These are phyloP conservation scores for Lypha dubia DNA, from an alignment of 2,888 invertebrate species.

Conservation along the genomic window DNA sequence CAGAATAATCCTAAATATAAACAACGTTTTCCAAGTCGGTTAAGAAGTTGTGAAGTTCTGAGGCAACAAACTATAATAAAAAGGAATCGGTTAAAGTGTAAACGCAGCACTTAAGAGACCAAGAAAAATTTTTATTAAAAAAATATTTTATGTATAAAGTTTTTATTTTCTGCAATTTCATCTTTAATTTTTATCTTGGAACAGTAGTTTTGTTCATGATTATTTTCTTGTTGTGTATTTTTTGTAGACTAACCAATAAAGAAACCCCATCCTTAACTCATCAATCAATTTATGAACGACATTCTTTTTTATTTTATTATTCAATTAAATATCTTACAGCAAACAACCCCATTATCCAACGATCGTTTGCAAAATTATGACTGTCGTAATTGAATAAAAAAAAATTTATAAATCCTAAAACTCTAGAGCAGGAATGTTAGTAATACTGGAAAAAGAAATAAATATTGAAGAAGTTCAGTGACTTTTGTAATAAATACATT, in stretches of 20 bases:
- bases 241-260: neutral
- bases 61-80: too few species aligned
- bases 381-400: conserved; percentile 27
- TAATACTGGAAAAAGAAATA: conserved; percentile 7
- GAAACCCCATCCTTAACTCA: conserved; percentile 34
- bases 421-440: neutral
- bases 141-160: neutral
- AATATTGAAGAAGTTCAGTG: conserved; percentile 66
- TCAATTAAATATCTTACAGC: conserved; percentile 32
- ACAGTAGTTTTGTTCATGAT: neutral
- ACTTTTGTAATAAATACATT: conserved; percentile 26
- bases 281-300: conserved; percentile 48
- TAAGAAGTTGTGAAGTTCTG: too few species aligned
- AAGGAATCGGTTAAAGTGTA: too few species aligned
- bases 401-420: conserved; percentile 23
- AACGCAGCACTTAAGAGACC: too few species aligned
- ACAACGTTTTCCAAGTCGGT: too few species aligned
- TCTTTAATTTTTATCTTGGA: neutral
- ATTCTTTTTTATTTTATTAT: conserved; percentile 11
- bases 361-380: conserved; percentile 3
- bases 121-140: neutral
- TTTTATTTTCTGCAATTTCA: neutral
- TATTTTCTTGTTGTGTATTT: conserved; percentile 46
- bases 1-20: too few species aligned
- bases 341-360: conserved; percentile 25